These are phyloP conservation scores for Unio pictorum DNA, from an alignment of 2,888 invertebrate genomes.

Conservation along the genomic window DNA sequence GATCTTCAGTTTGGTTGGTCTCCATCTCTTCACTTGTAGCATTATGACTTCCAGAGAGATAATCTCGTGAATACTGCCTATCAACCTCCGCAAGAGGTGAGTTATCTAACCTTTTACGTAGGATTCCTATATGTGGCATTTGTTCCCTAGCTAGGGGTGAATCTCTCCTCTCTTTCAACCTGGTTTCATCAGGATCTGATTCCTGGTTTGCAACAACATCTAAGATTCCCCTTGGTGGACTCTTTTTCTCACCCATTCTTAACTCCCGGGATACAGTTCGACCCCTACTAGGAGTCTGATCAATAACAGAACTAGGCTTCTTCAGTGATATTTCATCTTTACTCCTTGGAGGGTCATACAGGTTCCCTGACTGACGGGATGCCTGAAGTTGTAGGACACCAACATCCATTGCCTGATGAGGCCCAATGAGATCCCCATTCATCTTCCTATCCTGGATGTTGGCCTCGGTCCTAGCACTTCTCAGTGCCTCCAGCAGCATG, in stretches of 20 bases:
- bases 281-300: conserved; percentile 17
- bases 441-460: conserved; percentile 39
- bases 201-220: conserved; percentile 37
- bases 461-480: conserved; percentile 52
- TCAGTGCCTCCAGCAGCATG: conserved; percentile 47
- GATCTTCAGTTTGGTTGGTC: conserved; percentile 17
- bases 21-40: conserved; percentile 15
- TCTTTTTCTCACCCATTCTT: conserved; percentile 20
- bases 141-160: conserved; percentile 7
- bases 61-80: conserved; percentile 6
- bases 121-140: conserved; percentile 23
- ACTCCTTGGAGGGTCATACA: conserved; percentile 23
- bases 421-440: conserved; percentile 20
- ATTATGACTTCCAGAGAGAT: conserved; percentile 10
- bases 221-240: conserved; percentile 35
- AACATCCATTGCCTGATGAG: conserved; percentile 30
- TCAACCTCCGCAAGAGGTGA: conserved; percentile 26
- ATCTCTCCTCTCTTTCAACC: conserved; percentile 18
- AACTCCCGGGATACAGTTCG: conserved; percentile 17
- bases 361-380: conserved; percentile 33
- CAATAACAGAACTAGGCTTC: conserved; percentile 5
- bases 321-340: conserved; percentile 7
- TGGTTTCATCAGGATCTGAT: conserved; percentile 24
- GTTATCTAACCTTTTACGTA: conserved; percentile 21
- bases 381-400: conserved; percentile 34